Base-by-base conservation (phyloP, 2,888 invertebrate species). In the Apotomis betuletana region DNA sequence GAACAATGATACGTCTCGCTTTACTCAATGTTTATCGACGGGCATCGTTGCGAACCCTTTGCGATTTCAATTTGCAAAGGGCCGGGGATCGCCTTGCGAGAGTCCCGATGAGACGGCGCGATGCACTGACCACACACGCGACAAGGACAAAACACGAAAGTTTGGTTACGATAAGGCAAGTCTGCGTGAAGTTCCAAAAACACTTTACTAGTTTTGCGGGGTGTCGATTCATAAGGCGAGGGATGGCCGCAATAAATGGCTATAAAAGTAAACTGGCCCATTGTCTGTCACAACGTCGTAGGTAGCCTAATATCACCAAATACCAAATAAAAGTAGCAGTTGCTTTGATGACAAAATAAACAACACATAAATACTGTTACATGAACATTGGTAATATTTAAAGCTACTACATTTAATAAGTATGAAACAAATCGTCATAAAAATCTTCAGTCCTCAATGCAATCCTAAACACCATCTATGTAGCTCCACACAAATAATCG, bases 1-100 rank as follows among this genome's bases (percentile, higher is more conserved):
- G 88, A 86, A 90, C 88, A 90, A 90, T 91, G 89, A 91, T 90
- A 88, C 86, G 88, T 88, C 86, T 89, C 86, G 85, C 87, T 87
- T 84, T 84, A 80, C 84, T 83, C 86, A 87, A 87, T 90, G 89
- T 91, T 90, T 90, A 90, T 90, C 86, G 90, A 90, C 85, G 89
- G 84, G 76, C 79, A 67, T 79, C 79, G 80, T 77, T 80, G 79
- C 82, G 81, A 89, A 87, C 88, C 90, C 90, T 88, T 90, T 87
- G 87, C 87, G 83, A 88, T 89, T 89, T 90, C 89, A 90, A 89
- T 90, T 89, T 89, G 87, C 85, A 81, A 85, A 81, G 85, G 86
- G 79, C 80, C 77, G 77, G 77, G 77, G 75, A 71, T 73, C 59
- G 74, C 76, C 75, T 75, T 70, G 74, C 67, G 68, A 73, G 54